A percentile compares a stretch with the other conserved stretches of the same genome.
Evolutionary conservation across 2,797 vertebrate genomes (phyloP).

Genomic region (Philypnodon macrostomus): DNA sequence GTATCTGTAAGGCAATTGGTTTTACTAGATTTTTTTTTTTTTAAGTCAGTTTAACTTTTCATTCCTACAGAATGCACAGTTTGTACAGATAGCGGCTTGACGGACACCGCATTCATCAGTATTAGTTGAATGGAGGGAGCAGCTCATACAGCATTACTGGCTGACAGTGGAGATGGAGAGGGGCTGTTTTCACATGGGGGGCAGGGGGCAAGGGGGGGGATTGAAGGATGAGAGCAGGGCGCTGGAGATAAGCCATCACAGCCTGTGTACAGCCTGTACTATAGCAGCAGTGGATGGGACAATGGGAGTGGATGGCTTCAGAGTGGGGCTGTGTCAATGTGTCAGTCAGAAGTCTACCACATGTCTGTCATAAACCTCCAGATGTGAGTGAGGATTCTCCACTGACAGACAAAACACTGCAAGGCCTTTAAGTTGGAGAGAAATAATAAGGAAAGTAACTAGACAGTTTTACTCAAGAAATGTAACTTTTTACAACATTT

Average conservation of each 20-base stretch:
- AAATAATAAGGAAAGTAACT: slow-evolving; percentile 50
- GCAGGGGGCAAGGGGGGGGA: slow-evolving; percentile 59
- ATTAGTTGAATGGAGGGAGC: slow-evolving; percentile 70
- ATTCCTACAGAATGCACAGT: too few species aligned
- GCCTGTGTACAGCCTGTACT: slow-evolving; percentile 51
- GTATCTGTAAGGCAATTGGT: too few species aligned
- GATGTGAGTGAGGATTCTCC: slow-evolving; percentile 78
- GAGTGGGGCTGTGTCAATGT: slow-evolving; percentile 71
- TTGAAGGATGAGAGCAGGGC: slow-evolving; percentile 67
- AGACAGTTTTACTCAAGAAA: too few species aligned
- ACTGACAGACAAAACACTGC: slow-evolving; percentile 75
- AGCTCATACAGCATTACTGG: slow-evolving; percentile 66
- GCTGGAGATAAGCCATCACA: slow-evolving; percentile 69
- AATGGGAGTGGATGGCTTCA: slow-evolving; percentile 61
- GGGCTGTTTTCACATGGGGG: slow-evolving; percentile 56
- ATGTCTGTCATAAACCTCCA: slow-evolving; percentile 84
- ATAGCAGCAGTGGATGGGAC: slow-evolving; percentile 59
- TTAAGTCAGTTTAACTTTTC: too few species aligned
- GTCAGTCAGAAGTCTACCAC: slow-evolving; percentile 75
- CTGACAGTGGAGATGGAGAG: slow-evolving; percentile 74
- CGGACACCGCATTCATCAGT: slow-evolving; percentile 70
- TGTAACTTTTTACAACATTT: too few species aligned
- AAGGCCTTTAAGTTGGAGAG: slow-evolving; percentile 68
- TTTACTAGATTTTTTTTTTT: too few species aligned
- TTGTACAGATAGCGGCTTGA: slow-evolving; percentile 66